These are phyloP conservation scores for Danio tinwini DNA, from an alignment of 2,797 vertebrate species.

Conservation along the genomic window DNA sequence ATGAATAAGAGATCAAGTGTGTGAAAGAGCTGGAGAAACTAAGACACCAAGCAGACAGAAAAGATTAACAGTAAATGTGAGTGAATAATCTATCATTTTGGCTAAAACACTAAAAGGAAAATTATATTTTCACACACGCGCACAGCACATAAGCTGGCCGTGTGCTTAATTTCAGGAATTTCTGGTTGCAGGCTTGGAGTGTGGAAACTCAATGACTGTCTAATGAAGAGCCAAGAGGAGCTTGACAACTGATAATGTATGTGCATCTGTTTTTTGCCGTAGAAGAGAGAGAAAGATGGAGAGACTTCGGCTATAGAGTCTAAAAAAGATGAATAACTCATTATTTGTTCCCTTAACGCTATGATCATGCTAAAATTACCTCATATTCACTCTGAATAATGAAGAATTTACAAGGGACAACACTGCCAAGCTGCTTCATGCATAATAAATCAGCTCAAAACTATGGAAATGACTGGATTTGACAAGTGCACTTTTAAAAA, in stretches of 20 bases:
- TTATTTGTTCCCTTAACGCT: neutral
- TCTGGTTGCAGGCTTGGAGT: neutral
- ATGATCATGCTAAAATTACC: constrained; percentile 2
- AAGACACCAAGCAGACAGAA: constrained; percentile 20
- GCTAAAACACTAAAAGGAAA: constrained; percentile 75
- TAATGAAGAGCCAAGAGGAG: constrained; percentile 3
- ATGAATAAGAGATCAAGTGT: constrained; percentile 28
- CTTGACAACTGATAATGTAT: neutral
- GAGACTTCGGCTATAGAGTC: neutral
- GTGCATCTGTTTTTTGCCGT: neutral
- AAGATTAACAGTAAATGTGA: constrained; percentile 61
- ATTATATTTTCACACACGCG: neutral
- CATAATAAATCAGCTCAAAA: neutral
- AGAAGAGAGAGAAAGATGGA: neutral
- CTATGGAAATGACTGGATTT: too few species aligned
- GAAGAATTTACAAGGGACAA: neutral
- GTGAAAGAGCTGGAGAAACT: constrained; percentile 21
- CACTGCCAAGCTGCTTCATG: neutral
- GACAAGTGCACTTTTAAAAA: too few species aligned
- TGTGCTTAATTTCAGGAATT: neutral
- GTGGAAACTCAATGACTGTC: neutral
- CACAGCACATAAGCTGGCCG: neutral
- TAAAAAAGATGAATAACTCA: neutral
- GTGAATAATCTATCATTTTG: constrained; percentile 81
- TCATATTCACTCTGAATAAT: neutral